phyloP scores from a whole-genome alignment of 2,888 invertebrate genomes.

The Ischnus inquisitorius region DNA sequence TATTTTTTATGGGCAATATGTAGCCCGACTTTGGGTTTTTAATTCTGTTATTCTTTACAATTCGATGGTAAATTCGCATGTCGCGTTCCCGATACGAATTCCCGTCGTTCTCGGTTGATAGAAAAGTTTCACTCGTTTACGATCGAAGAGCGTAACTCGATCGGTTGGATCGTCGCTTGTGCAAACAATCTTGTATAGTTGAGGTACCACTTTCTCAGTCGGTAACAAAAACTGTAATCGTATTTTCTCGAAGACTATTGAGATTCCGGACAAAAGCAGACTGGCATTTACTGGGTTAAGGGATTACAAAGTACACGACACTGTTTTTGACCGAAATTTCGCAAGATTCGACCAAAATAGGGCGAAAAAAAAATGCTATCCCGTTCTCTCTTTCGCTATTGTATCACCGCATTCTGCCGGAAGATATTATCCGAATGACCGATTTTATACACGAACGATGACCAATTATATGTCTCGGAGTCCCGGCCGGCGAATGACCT shows the following conservation, averaged over 20 bases:
- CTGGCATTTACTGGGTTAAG: no score
- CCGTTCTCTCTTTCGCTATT: no score
- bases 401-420: no score
- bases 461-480: slow-evolving; percentile 43
- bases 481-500: slow-evolving; percentile 46
- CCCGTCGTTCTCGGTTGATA: background rate
- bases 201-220: background rate
- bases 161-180: background rate
- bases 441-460: background rate
- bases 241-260: no score
- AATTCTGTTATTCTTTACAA: slow-evolving; percentile 3
- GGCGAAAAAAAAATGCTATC: no score
- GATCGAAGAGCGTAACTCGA: background rate
- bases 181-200: background rate
- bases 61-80: background rate
- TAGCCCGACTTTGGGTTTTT: background rate
- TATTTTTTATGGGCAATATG: background rate
- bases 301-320: no score
- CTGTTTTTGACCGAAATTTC: no score
- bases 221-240: no score
- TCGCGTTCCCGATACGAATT: background rate
- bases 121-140: background rate
- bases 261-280: no score
- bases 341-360: no score
- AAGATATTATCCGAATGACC: background rate